Evolutionary conservation across 2,888 invertebrate genomes (phyloP), one percentile per base, ranked within the genome.

Genomic region (Coleophora flavipennella): DNA sequence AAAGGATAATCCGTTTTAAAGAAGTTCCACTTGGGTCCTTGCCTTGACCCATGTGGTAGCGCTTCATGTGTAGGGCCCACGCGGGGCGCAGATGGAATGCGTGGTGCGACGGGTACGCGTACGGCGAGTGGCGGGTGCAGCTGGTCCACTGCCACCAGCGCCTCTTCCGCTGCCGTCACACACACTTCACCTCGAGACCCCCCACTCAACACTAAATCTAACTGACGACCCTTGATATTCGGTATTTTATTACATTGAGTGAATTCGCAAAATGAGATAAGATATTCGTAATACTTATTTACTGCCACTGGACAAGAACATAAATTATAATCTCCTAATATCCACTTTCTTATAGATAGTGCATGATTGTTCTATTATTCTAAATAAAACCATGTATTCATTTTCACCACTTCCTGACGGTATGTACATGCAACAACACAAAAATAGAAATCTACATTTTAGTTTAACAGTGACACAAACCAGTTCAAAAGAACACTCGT

Each of bases 311-410:
- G 20, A 20, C 20, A 20, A 6, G n/a, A 20, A 20, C 6, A 20
- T 13, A 33, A 33, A 13, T 13, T 33, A 33, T 4, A 33, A 33
- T 13, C 12, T 13, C 33, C 33, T 13, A 31, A n/a, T 31, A 31
- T 8, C 11, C 2, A 31, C 11, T n/a, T 31, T 8, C 10, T 31
- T 31, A 8, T 31, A 31, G 4, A n/a, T 31, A 2, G 31, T 31
- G 36, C 47, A 44, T 11, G 35, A 40, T 8, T 47, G 14, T 43
- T 53, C 47, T 29, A 50, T 39, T 29, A 43, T 45, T 26, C 37
- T 36, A 46, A 50, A 53, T 31, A 54, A 42, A 13, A 46, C 13
- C 43, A 48, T 40, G 29, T 47, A 51, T 10, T 53, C 49, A 26
- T 37, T 33, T 28, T 49, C 47, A 36, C 13, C 40, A 45, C 46